Base-by-base conservation (phyloP, 2,888 invertebrate genomes). In the Noctua janthe region DNA sequence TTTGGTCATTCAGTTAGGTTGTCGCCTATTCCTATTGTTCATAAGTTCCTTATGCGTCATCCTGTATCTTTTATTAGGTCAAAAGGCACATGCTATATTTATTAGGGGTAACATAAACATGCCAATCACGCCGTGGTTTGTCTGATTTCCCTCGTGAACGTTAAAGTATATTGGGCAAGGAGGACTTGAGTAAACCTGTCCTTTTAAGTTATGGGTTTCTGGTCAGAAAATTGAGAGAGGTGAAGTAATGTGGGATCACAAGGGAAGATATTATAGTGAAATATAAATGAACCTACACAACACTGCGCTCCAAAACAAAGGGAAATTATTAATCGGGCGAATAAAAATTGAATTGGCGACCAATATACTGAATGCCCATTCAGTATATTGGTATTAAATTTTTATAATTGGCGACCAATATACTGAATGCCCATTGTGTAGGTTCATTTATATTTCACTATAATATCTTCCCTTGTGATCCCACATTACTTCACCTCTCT, bases 121-220 rank as follows among this genome's bases (percentile, higher is more conserved):
- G 82, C 74, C 82, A 76, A 80, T 81, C 71, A 78, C 78, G 69
- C 5, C 10, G 67, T 71, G 78, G 76, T 77, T 80, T 80, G 78
- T 79, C 81, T 81, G 86, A 88, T 88, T 88, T 88, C 87, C 87
- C 88, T 59, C 17, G 84, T 81, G 87, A 59, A 76, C 77, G 29
- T 56, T 81, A 66, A 82, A 86, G 43, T 76, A 71, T 83, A 75
- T 78, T 69, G 49, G 54, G 8, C 49, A n/a, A 54, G 29, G 29
- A 51, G 54, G 56, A 69, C 35, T 59, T 66, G 54, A 13, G 39
- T 49, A n/a, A 54, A 77, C 71, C 78, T 79, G 82, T 59, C 73
- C 66, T 74, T 72, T 39, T 67, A 47, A 43, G 17, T 67, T 39
- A 76, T 74, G 56, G 7, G 71, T 23, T 70, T 17, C 23, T 59